phyloP scores from a whole-genome alignment of 2,113 vertebrate species.

The Pterophyllum scalare region DNA sequence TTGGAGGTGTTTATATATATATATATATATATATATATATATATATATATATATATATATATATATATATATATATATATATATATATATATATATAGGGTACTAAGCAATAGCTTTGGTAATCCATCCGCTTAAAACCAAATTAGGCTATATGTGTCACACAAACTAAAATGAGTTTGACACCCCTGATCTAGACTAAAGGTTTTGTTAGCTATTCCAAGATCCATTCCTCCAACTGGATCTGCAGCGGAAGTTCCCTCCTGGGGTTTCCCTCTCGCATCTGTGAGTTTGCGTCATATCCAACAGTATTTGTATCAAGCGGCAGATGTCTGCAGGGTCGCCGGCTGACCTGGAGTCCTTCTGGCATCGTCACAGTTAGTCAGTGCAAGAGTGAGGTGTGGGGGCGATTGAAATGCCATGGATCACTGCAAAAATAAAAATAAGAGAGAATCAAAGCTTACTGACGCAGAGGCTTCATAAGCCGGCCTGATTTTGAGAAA shows the following conservation, averaged over 20 bases:
- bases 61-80: too few species aligned
- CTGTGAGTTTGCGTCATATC: constrained; percentile 27
- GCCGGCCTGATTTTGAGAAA: constrained; percentile 11
- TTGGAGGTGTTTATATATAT: background rate
- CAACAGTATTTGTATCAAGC: constrained; percentile 39
- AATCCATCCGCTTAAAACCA: background rate
- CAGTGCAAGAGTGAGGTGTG: constrained; percentile 14
- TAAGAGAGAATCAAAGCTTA: constrained; percentile 32
- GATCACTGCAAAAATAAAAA: constrained; percentile 22
- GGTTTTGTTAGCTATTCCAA: constrained; percentile 49
- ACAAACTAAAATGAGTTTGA: background rate
- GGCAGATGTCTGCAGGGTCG: constrained; percentile 60
- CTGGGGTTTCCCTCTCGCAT: constrained; percentile 48
- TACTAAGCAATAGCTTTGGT: background rate
- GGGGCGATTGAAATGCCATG: background rate
- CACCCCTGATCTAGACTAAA: background rate
- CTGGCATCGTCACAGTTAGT: constrained; percentile 8
- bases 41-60: too few species aligned
- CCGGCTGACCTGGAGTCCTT: constrained; percentile 25
- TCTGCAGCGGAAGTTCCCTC: constrained; percentile 8
- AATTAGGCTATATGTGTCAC: background rate
- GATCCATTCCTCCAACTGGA: constrained; percentile 4
- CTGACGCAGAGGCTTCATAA: constrained; percentile 27
- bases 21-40: too few species aligned
- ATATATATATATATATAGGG: background rate